Evolutionary conservation across 2,113 vertebrate genomes (phyloP).

Genomic region (Furnarius figulus): DNA sequence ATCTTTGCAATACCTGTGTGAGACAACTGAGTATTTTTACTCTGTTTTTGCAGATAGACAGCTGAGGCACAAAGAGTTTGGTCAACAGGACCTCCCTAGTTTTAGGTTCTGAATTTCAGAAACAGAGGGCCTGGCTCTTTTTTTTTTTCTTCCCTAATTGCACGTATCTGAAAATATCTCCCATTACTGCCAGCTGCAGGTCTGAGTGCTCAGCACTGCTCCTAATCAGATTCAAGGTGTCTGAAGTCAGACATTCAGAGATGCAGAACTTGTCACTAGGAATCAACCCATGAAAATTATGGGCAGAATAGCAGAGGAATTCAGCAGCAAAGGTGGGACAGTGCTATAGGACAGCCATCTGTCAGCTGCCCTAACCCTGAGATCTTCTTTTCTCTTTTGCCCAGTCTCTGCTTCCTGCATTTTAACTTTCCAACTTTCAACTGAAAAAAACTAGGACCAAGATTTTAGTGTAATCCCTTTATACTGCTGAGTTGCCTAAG

Average conservation of each 20-base stretch:
- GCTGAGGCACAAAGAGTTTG: neutral
- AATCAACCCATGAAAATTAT: neutral
- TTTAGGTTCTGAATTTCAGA: neutral
- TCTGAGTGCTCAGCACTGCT: neutral
- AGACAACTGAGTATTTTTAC: neutral
- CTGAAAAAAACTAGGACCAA: neutral
- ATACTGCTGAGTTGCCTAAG: slow-evolving; percentile 8
- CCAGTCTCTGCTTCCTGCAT: neutral
- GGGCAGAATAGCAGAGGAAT: neutral
- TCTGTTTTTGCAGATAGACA: neutral
- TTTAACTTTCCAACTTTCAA: slow-evolving; percentile 1
- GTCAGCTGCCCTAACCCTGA: neutral
- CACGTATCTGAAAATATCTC: neutral
- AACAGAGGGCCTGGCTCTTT: neutral
- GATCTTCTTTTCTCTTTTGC: neutral
- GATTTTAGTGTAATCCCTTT: slow-evolving; percentile 35
- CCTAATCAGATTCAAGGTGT: neutral
- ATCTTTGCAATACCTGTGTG: neutral
- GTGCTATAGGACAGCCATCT: neutral
- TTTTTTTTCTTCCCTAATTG: neutral
- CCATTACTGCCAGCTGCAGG: neutral
- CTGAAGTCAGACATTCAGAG: neutral
- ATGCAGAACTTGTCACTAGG: neutral
- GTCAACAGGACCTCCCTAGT: neutral
- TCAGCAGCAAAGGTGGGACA: neutral